Conservation (phyloP, 35 echinoderm and acorn worm species). For the Acanthaster planci region DNA sequence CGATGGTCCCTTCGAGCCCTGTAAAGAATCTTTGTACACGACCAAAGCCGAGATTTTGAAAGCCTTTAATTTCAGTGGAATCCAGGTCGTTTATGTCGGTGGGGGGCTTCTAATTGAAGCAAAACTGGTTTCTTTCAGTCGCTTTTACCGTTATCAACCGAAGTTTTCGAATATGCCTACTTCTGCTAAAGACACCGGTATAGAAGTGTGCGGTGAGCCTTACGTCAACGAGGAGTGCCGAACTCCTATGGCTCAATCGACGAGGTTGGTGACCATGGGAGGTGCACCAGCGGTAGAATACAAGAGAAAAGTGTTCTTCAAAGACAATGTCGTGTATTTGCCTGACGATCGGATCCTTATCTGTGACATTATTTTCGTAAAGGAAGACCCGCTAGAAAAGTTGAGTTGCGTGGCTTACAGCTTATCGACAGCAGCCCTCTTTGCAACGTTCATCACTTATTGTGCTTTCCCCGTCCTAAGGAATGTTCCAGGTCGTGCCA, state of each 20-base stretch:
- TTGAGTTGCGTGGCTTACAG: background rate
- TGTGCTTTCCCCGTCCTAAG: slow-evolving; percentile 26
- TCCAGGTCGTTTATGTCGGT: background rate
- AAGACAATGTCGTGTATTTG: background rate
- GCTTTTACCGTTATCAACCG: background rate
- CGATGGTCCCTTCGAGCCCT: background rate
- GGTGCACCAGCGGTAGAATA: background rate
- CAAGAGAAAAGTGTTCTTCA: background rate
- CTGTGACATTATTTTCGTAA: background rate
- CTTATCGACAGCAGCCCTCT: slow-evolving; percentile 27
- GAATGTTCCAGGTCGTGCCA: slow-evolving; percentile 39
- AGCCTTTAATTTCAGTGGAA: slow-evolving; percentile 2
- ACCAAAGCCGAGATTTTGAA: background rate
- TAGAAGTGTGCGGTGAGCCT: background rate
- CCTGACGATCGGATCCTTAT: slow-evolving; percentile 7
- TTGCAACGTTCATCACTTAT: slow-evolving; percentile 31
- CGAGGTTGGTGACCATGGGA: background rate
- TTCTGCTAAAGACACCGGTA: background rate
- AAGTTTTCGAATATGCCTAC: background rate
- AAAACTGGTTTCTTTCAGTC: background rate
- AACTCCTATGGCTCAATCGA: background rate
- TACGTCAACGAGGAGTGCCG: background rate
- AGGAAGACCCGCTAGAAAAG: background rate
- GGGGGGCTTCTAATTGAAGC: background rate
- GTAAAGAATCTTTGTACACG: background rate